Evolutionary conservation across 2,888 invertebrate genomes (phyloP), one percentile per base, ranked within the genome.

Genomic region (Lasioglossum marginatum): DNA sequence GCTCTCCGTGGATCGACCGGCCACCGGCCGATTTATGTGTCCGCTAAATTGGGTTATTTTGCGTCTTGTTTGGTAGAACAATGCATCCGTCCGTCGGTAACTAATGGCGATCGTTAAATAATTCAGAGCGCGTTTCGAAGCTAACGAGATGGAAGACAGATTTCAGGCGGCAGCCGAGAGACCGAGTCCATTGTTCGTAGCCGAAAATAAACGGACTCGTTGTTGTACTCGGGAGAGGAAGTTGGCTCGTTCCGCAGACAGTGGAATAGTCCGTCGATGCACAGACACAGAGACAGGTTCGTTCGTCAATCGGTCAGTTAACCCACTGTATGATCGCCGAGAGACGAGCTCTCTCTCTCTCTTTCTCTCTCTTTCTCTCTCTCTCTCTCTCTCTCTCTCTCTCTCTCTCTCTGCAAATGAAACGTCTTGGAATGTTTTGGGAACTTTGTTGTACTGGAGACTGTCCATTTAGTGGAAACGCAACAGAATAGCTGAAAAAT

Each of bases 161-260:
- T 76, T 76, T 63, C 43, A 27, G 43, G n/a, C 43, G 66, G 63
- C 43, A 52, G 5, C 23, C 3, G n/a, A n/a, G 45, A n/a, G 34
- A 48, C 34, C 19, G 63, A 27, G 66, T 34, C 37, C 23, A 27
- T 77, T 68, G 68, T 68, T 16, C 48, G 16, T 6, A 34, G 10
- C 60, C 79, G 23, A 72, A 79, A 31, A 71, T 71, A 60, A 48
- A 31, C 57, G 72, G 14, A 34, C 57, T 79, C 71, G 31, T 79
- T 57, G 78, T 66, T 43, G 27, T 34, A 37, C 27, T 27, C 14
- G n/a, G 5, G 23, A 27, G 40, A 52, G 52, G 77, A 77, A 70
- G 68, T 77, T 77, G 77, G 52, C 52, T 52, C 52, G 52, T 4
- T n/a, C 10, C 52, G 77, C 45, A 70, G 52, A 37, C 68, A 68